phyloP scores from a whole-genome alignment of 2,113 vertebrate genomes.

The Scatophagus argus region DNA sequence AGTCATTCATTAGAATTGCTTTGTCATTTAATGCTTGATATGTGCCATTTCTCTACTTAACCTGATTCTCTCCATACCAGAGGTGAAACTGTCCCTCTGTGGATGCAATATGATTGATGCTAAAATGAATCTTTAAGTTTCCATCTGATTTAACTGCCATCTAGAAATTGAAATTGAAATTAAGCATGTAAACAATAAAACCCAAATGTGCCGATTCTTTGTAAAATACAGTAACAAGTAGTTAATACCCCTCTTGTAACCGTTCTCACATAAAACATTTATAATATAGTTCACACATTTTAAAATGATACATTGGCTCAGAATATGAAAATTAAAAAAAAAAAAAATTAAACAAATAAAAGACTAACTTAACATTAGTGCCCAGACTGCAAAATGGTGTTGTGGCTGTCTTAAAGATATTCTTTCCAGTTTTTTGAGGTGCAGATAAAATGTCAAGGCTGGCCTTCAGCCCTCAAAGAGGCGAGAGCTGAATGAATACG shows the following conservation, averaged over 20 bases:
- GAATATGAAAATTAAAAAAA: conserved; percentile 31
- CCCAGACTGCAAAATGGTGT: conserved; percentile 21
- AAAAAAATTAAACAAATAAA: conserved; percentile 15
- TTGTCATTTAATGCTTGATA: conserved; percentile 7
- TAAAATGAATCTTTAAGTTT: conserved; percentile 10
- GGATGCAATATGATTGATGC: neutral
- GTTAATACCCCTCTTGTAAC: conserved; percentile 7
- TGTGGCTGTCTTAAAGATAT: conserved; percentile 34
- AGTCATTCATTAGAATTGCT: conserved; percentile 33
- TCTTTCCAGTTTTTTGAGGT: conserved; percentile 20
- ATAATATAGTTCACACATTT: conserved; percentile 14
- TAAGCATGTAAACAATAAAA: conserved; percentile 28
- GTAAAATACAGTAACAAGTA: conserved; percentile 17
- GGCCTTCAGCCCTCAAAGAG: conserved; percentile 86
- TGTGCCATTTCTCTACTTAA: conserved; percentile 31
- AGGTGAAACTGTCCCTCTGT: neutral
- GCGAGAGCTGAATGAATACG: conserved; percentile 95
- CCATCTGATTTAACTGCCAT: conserved; percentile 3
- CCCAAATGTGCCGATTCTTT: conserved; percentile 1
- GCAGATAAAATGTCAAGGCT: conserved; percentile 81
- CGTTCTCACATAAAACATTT: conserved; percentile 22
- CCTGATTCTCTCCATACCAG: neutral
- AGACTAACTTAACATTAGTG: conserved; percentile 11
- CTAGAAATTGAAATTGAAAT: conserved; percentile 12
- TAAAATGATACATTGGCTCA: conserved; percentile 45